Evolutionary conservation across 2,113 vertebrate genomes (phyloP).

Genomic region (Hiodon tergisus): DNA sequence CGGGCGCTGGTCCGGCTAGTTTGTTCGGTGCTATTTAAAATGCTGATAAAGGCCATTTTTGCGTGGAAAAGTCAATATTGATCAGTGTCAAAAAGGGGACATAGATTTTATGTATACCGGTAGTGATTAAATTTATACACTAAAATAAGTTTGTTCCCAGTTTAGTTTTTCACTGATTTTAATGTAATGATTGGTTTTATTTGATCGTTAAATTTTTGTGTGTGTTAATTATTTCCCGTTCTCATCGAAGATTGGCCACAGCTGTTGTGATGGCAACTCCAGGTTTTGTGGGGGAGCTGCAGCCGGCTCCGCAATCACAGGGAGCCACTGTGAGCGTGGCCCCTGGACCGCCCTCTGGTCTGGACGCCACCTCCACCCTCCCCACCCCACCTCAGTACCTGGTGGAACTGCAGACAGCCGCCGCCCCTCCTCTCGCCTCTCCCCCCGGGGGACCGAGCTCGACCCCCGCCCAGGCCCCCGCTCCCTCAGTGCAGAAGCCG

Average conservation of each 20-base stretch:
- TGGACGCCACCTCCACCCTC: slow-evolving; percentile 26
- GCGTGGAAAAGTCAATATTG: too few species aligned
- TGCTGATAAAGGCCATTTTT: too few species aligned
- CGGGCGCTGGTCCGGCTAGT: too few species aligned
- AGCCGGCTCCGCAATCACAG: slow-evolving; percentile 67
- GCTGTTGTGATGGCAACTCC: slow-evolving; percentile 77
- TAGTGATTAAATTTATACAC: too few species aligned
- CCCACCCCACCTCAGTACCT: slow-evolving; percentile 61
- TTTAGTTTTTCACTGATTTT: too few species aligned
- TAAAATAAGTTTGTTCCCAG: too few species aligned
- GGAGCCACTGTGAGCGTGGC: slow-evolving; percentile 57
- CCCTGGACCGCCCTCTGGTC: slow-evolving; percentile 49
- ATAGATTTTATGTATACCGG: too few species aligned
- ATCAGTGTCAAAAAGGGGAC: too few species aligned
- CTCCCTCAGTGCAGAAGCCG: slow-evolving; percentile 42
- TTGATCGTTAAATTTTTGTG: background rate
- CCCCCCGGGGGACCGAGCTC: slow-evolving; percentile 48
- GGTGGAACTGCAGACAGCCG: slow-evolving; percentile 50
- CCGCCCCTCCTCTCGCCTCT: slow-evolving; percentile 43
- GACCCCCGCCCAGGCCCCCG: slow-evolving; percentile 26
- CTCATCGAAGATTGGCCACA: slow-evolving; percentile 43
- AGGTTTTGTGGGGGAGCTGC: slow-evolving; percentile 79
- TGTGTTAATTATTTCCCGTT: slow-evolving; percentile 18
- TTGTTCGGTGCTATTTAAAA: too few species aligned
- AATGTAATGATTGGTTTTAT: too few species aligned